Percentiles rank a stretch among this genome's conserved stretches.
Evolutionary conservation across 2,113 vertebrate species (phyloP).

Genomic region (Cheilinus undulatus): DNA sequence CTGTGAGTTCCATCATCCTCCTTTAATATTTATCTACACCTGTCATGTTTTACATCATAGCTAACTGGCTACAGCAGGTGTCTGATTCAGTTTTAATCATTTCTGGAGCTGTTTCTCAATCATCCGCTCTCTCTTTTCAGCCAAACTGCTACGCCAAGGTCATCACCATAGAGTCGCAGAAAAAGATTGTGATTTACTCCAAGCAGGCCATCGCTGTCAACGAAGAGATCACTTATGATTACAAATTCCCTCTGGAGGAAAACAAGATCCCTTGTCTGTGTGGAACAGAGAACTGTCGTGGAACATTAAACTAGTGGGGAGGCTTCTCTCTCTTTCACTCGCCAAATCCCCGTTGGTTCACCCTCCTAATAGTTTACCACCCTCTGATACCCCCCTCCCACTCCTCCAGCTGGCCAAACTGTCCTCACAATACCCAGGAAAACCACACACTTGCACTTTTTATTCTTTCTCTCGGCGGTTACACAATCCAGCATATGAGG

Average conservation of each 20-base stretch:
- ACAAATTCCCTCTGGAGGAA: conserved; percentile 97
- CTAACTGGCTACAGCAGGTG: neutral
- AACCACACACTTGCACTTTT: conserved; percentile 69
- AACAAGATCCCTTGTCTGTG: conserved; percentile 97
- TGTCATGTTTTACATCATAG: neutral
- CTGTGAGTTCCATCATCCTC: conserved; percentile 81
- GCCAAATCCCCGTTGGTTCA: neutral
- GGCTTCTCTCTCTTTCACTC: conserved; percentile 9
- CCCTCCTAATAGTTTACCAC: conserved; percentile 7
- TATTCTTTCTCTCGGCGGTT: conserved; percentile 32
- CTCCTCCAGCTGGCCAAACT: conserved; percentile 5
- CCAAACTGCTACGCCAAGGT: conserved; percentile 98
- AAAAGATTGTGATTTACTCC: conserved; percentile 97
- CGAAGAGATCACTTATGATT: conserved; percentile 97
- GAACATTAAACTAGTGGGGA: conserved; percentile 89
- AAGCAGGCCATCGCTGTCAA: conserved; percentile 94
- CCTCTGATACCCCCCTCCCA: neutral
- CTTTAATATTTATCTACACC: neutral
- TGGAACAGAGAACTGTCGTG: conserved; percentile 93
- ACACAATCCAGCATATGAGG: conserved; percentile 27
- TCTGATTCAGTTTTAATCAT: accelerated
- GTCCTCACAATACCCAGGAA: conserved; percentile 56
- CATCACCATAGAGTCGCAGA: conserved; percentile 97
- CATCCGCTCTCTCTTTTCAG: conserved; percentile 61
- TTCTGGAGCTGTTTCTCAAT: neutral